These are phyloP conservation scores for Orussus abietinus DNA, from an alignment of 1,140 invertebrate genomes.

Conservation along the genomic window DNA sequence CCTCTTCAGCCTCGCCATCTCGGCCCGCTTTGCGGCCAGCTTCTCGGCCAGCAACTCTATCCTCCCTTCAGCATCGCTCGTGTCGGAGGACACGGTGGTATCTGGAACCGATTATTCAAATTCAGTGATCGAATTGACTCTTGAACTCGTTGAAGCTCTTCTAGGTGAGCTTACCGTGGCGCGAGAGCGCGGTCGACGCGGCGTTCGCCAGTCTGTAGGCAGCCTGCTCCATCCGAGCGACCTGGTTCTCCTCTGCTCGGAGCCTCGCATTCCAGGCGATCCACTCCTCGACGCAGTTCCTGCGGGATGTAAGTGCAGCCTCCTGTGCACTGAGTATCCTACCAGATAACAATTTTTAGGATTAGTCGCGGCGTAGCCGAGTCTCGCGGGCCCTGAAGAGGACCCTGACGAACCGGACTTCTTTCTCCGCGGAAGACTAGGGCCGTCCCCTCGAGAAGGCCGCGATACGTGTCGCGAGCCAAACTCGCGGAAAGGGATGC, in stretches of 20 bases:
- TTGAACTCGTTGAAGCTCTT: not conserved
- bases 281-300: constrained; percentile 50
- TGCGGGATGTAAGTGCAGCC: constrained; percentile 43
- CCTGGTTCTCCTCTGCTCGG: constrained; percentile 44
- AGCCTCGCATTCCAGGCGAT: constrained; percentile 49
- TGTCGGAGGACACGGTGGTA: constrained; percentile 47
- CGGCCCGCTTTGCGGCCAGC: constrained; percentile 41
- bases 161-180: constrained; percentile 44
- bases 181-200: constrained; percentile 41
- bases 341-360: no score
- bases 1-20: constrained; percentile 46
- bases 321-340: constrained; percentile 49
- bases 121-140: constrained; percentile 4
- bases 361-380: no score
- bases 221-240: constrained; percentile 48
- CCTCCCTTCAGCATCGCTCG: constrained; percentile 48
- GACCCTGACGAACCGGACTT: no score
- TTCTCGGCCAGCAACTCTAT: constrained; percentile 47
- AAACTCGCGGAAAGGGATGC: no score
- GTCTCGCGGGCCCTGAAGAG: no score
- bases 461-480: no score
- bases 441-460: no score
- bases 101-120: constrained; percentile 25
- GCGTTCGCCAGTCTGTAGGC: constrained; percentile 46
- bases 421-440: no score